These are phyloP conservation scores for Pontoporia blainvillei DNA, from an alignment of 2,113 vertebrate genomes.

Conservation along the genomic window DNA sequence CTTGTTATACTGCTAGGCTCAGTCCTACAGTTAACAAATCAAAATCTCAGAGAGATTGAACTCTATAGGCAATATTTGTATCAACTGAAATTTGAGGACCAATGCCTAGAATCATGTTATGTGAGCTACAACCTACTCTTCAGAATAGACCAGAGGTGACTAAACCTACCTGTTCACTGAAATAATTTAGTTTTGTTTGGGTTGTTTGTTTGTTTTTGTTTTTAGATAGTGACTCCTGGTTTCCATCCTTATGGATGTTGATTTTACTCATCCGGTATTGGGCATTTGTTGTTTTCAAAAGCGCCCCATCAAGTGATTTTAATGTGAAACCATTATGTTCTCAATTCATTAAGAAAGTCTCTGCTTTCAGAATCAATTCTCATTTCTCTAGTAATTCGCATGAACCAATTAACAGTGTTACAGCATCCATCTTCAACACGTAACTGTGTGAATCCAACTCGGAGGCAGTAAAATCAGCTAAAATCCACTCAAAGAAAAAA, in stretches of 20 bases:
- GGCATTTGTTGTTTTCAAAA: background rate
- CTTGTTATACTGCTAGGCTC: background rate
- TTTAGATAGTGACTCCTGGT: background rate
- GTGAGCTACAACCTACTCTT: background rate
- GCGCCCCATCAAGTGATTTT: background rate
- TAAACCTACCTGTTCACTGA: background rate
- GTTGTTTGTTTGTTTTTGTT: background rate
- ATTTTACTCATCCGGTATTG: background rate
- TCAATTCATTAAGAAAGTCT: background rate
- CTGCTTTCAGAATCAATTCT: background rate
- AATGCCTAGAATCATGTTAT: background rate
- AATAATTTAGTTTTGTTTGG: background rate
- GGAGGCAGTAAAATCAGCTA: background rate
- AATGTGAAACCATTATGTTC: background rate
- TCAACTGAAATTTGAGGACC: background rate
- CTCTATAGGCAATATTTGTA: background rate
- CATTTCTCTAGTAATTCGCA: background rate
- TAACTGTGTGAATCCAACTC: background rate
- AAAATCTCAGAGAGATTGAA: background rate
- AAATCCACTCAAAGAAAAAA: background rate
- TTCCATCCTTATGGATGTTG: background rate
- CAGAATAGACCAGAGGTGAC: background rate
- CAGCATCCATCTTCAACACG: background rate
- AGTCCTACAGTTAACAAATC: background rate
- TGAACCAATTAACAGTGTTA: background rate